phyloP scores from a whole-genome alignment of 2,888 invertebrate species.

The Andrena bucephala region DNA sequence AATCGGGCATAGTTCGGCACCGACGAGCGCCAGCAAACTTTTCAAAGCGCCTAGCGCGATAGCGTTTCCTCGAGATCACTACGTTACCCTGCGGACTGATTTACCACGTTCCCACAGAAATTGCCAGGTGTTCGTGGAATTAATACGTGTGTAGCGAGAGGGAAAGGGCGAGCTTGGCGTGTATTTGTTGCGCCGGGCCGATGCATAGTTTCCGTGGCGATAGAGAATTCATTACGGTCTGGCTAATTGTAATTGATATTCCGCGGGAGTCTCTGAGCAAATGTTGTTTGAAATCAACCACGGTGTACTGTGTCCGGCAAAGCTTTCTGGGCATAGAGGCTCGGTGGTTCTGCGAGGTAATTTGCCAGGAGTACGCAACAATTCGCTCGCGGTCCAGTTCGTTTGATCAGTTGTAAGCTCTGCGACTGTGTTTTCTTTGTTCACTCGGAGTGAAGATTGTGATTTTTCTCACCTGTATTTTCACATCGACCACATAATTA shows the following conservation, averaged over 20 bases:
- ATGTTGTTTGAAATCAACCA: conserved; percentile 32
- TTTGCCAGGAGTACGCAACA: background rate
- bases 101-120: conserved; percentile 25
- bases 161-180: background rate
- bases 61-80: conserved; percentile 25
- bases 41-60: conserved; percentile 33
- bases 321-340: conserved; percentile 13
- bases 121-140: conserved; percentile 21
- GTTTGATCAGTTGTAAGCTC: background rate
- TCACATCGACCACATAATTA: too few relatives aligned
- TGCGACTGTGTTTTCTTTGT: too few relatives aligned
- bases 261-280: conserved; percentile 12
- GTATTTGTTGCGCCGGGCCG: conserved; percentile 7
- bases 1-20: conserved; percentile 33
- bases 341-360: background rate
- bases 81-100: conserved; percentile 16
- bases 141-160: background rate
- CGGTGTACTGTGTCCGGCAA: conserved; percentile 3
- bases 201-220: conserved; percentile 14
- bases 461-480: too few relatives aligned
- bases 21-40: conserved; percentile 24
- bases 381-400: conserved; percentile 5
- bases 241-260: conserved; percentile 44
- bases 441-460: too few relatives aligned
- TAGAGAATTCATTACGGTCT: conserved; percentile 30